Evolutionary conservation across 53 echinoderm and acorn worm species (phyloP), one percentile per base, ranked within the genome.

Genomic region (Arbacia lixula): DNA sequence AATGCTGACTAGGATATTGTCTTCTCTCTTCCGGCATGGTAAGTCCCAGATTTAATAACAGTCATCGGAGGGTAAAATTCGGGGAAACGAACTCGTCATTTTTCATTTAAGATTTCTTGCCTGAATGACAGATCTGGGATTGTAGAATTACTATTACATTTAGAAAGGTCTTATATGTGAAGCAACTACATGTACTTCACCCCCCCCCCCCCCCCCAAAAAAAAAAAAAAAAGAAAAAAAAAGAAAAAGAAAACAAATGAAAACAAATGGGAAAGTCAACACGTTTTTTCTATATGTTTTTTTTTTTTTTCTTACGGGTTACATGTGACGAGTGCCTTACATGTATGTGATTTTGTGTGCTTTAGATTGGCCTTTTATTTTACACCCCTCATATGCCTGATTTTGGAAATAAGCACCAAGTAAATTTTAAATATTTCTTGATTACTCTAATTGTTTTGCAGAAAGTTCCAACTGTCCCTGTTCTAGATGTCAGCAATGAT

Each of bases 61-160:
- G 60, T 60, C 60, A 60, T 60, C 60, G 60, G 60, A 60, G 60
- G 4, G 60, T 60, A 27, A 60, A 60, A 60, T 60, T 60, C 60
- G 5, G 31, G 60, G 60, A 60, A 60, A 60, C 60, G 31, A 60
- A 60, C 60, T 60, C 28, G 12, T 60, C 60, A 60, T 60, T 60
- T 60, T 60, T 60, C 60, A 60, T 60, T 60, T 60, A 60, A 60
- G 60, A 60, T 60, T 60, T 60, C 60, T 60, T 60, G 60, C 28
- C 60, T 60, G 60, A 60, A 60, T 60, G 60, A 60, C 60, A 60
- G 60, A 60, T 60, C 60, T 60, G 60, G 60, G 60, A 60, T 60
- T 60, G 60, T 12, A 60, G 28, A 60, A 27, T 60, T 60, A 60
- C 60, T 60, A 6, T n/a, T 60, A 60, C 60, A 60, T 60, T 60